Conservation (phyloP, 2,888 invertebrate species). For the Morpho achilles region DNA sequence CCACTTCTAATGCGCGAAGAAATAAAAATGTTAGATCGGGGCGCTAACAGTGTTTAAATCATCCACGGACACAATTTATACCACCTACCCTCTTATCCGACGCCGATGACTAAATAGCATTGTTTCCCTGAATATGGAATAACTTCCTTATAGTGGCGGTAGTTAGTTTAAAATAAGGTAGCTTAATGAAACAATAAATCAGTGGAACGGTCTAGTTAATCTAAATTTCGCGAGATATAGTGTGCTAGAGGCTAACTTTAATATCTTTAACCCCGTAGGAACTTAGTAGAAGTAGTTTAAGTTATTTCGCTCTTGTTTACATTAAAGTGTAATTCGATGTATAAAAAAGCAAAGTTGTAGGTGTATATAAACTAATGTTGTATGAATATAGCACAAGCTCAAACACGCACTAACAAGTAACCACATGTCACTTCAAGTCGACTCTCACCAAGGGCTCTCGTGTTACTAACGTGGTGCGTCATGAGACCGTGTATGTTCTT, state of each 20-base stretch:
- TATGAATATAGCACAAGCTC: too few species aligned
- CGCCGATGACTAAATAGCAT: slow-evolving; percentile 17
- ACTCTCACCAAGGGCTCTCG: too few species aligned
- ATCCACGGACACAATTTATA: slow-evolving; percentile 41
- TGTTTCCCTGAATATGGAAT: slow-evolving; percentile 14
- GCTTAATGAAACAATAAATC: slow-evolving; percentile 16
- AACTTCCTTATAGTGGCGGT: slow-evolving; percentile 3
- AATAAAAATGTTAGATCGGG: slow-evolving; percentile 50
- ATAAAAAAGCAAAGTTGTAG: too few species aligned
- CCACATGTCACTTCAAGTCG: too few species aligned
- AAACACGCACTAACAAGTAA: too few species aligned
- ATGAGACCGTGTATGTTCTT: too few species aligned
- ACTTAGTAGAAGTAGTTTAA: too few species aligned
- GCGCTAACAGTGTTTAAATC: slow-evolving; percentile 54
- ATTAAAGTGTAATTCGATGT: too few species aligned
- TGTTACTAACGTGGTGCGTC: too few species aligned
- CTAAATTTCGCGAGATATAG: slow-evolving; percentile 12
- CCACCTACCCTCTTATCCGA: slow-evolving; percentile 9
- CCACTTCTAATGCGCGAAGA: slow-evolving; percentile 44
- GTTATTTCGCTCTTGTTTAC: too few species aligned
- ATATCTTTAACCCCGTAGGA: slow-evolving; percentile 4
- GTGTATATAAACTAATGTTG: too few species aligned
- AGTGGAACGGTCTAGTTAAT: slow-evolving; percentile 12
- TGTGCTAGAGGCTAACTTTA: slow-evolving; percentile 8
- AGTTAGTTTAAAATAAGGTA: slow-evolving; percentile 12